phyloP scores from a whole-genome alignment of 2,797 vertebrate genomes.

The Ctenopoma kingsleyae region DNA sequence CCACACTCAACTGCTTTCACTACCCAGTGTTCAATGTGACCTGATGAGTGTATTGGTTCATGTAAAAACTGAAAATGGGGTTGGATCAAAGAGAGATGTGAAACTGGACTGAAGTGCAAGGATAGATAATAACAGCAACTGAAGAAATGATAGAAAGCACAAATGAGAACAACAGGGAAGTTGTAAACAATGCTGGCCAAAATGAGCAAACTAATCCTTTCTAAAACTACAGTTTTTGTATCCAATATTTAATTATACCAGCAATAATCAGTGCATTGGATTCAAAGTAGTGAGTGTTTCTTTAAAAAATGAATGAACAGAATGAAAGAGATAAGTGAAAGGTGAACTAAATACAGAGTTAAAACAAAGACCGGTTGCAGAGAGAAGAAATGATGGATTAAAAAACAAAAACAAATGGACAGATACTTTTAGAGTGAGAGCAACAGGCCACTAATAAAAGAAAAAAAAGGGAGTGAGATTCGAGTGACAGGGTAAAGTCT shows the following conservation, averaged over 20 bases:
- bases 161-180: not conserved
- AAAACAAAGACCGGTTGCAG: not conserved
- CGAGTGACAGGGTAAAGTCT: constrained; percentile 49
- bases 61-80: not conserved
- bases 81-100: not conserved
- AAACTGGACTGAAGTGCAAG: not conserved
- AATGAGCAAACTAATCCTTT: too few species aligned
- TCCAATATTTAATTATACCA: too few species aligned
- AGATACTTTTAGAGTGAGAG: constrained; percentile 9
- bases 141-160: not conserved
- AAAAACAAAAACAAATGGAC: constrained; percentile 26
- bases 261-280: too few species aligned
- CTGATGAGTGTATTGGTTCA: not conserved
- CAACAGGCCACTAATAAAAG: constrained; percentile 40
- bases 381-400: not conserved
- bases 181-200: not conserved
- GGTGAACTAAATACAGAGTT: not conserved
- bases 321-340: not conserved
- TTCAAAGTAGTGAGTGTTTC: too few species aligned
- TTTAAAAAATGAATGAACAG: not conserved
- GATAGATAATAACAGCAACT: not conserved
- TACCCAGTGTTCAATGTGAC: constrained; percentile 21
- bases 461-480: constrained; percentile 28
- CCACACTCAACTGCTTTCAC: constrained; percentile 20
- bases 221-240: too few species aligned